Conservation (phyloP, 2,888 invertebrate species). For the Chydorus sphaericus region DNA sequence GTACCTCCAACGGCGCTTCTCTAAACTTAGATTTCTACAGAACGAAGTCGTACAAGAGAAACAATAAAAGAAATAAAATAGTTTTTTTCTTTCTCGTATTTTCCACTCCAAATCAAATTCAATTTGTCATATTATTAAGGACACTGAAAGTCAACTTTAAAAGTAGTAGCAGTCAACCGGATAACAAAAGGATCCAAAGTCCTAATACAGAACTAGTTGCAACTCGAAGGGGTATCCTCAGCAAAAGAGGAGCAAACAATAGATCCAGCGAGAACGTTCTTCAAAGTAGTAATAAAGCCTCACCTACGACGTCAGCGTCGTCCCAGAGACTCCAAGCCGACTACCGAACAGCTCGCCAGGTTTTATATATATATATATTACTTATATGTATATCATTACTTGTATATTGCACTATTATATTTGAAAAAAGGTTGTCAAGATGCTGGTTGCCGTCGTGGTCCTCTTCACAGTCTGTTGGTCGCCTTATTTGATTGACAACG, state of each 20-base stretch:
- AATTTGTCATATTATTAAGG: too few relatives aligned
- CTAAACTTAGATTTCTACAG: too few relatives aligned
- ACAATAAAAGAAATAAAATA: too few relatives aligned
- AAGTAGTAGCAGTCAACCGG: too few relatives aligned
- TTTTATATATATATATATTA: too few relatives aligned
- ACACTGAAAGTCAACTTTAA: too few relatives aligned
- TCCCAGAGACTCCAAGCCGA: slow-evolving; percentile 1
- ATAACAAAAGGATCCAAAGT: too few relatives aligned
- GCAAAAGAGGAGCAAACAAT: neutral
- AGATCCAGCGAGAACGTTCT: too few relatives aligned
- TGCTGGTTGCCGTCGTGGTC: slow-evolving; percentile 52
- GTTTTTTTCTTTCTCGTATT: too few relatives aligned
- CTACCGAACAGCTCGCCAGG: slow-evolving; percentile 5
- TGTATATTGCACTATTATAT: neutral
- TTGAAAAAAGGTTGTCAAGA: slow-evolving; percentile 44
- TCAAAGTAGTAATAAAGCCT: neutral
- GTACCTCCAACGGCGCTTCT: too few relatives aligned
- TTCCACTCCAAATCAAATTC: too few relatives aligned
- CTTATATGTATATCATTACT: neutral
- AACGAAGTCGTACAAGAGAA: too few relatives aligned
- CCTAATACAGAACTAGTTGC: neutral
- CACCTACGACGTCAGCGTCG: neutral
- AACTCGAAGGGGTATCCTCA: neutral
- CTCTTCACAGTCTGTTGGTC: slow-evolving; percentile 54
- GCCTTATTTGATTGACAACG: slow-evolving; percentile 47